These are phyloP conservation scores for Marasmarcha lunaedactyla DNA, from an alignment of 2,888 invertebrate genomes.

Conservation along the genomic window DNA sequence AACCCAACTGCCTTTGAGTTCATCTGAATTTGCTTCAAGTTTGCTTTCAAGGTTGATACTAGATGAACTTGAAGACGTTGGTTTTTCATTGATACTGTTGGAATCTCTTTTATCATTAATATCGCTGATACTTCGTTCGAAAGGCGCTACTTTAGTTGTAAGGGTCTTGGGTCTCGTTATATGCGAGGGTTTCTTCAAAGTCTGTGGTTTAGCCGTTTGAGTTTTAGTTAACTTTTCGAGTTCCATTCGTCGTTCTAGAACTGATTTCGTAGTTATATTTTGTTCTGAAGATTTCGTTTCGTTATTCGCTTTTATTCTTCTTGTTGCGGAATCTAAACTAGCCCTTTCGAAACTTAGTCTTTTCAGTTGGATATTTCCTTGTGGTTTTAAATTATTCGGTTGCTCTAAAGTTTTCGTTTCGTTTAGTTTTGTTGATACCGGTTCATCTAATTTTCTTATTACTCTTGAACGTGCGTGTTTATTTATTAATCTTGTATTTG, in stretches of 20 bases:
- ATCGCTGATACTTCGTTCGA: constrained; percentile 39
- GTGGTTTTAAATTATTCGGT: constrained; percentile 24
- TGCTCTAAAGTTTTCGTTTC: constrained; percentile 2
- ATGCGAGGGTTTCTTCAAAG: constrained; percentile 33
- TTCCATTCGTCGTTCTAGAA: constrained; percentile 56
- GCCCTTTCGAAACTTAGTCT: constrained; percentile 58
- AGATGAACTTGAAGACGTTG: constrained; percentile 22
- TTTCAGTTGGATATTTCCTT: constrained; percentile 53
- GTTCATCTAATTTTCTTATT: constrained; percentile 21
- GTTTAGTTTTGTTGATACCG: constrained; percentile 10
- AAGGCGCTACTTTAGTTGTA: constrained; percentile 48
- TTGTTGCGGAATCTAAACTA: constrained; percentile 55
- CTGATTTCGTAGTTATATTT: constrained; percentile 50
- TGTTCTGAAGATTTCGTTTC: constrained; percentile 32
- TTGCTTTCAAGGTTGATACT: constrained; percentile 25
- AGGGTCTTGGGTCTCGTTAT: constrained; percentile 43
- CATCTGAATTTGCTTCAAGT: constrained; percentile 21
- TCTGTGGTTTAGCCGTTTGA: constrained; percentile 27
- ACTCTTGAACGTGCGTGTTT: constrained; percentile 33
- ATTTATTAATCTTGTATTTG: constrained; percentile 38
- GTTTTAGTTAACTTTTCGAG: constrained; percentile 50
- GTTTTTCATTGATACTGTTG: constrained; percentile 21
- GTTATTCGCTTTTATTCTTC: constrained; percentile 37
- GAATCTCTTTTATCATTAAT: constrained; percentile 25
- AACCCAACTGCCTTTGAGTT: constrained; percentile 75